Base-by-base conservation (phyloP, 2,797 vertebrate genomes). In the Clarias pachynema region DNA sequence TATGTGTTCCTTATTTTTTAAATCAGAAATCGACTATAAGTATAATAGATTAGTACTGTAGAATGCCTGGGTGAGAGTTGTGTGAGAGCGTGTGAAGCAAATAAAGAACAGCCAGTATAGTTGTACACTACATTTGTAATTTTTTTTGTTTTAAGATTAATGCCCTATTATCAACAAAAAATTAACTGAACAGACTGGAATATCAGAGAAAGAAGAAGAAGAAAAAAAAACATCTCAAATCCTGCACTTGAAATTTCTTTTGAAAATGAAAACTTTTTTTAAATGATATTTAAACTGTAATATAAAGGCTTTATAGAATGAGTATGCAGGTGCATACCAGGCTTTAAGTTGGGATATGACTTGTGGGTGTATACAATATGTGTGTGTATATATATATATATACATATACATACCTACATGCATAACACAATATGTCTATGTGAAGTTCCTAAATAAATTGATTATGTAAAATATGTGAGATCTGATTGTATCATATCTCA, bases 391-490 rank as follows among this genome's bases (percentile, higher is more conserved):
- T 66, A 66, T 31, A 20, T 37, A 22, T 22, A 7, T 37, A 20
- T 68, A 29, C 2, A 5, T 68, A 34, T 68, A 18, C 8, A 8
- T 68, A 18, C 6, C 1, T 22, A 24, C 9, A 24, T 62, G 16
- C 9, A 62, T 24, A 62, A 49, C 44, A 49, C 44, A 44, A 44
- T 9, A 9, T 44, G 44, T 44, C 44, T 44, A 10, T 44, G 9
- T 44, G 44, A 60, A 29, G 60, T 49, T 73, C 59, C 53, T 78
- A 62, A 70, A 81, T 34, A 22, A 82, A 80, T 78, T 84, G 78
- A 66, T 78, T 68, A 18, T 56, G 7, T 70, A 37, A 29, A 82
- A 86, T 37, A 44, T 44, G 9, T 44, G 44, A 12, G 44, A 44
- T 12, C 1, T 44, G 44, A 44, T 34, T 5, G 5, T 60, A 37